phyloP scores from a whole-genome alignment of 1,140 invertebrate genomes.

The Zaprionus gabonicus region DNA sequence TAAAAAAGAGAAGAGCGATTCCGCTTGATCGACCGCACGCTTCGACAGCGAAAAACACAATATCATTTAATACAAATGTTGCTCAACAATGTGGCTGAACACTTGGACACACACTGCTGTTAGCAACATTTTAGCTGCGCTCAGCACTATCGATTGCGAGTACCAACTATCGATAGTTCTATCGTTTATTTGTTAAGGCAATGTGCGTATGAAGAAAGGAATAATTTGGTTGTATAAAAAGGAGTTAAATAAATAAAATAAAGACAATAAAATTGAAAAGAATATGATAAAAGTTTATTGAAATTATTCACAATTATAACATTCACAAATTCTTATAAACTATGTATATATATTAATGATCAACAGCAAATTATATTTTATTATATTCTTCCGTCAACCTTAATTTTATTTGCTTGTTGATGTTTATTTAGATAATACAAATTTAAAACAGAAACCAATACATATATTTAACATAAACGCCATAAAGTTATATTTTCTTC shows the following conservation, averaged over 20 bases:
- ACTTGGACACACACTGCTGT: not conserved
- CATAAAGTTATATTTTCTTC: slow-evolving; percentile 21
- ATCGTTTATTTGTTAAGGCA: not conserved
- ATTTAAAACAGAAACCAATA: slow-evolving; percentile 6
- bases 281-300: not conserved
- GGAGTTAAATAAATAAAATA: too few species aligned
- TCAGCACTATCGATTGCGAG: not conserved
- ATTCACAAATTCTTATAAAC: not conserved
- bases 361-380: not conserved
- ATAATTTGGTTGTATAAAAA: not conserved
- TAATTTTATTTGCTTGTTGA: not conserved
- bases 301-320: not conserved
- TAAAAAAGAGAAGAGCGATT: slow-evolving; percentile 12
- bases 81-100: slow-evolving; percentile 26
- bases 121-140: slow-evolving; percentile 19
- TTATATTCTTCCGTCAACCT: not conserved
- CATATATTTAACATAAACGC: not conserved
- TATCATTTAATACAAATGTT: slow-evolving; percentile 35
- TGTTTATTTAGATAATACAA: slow-evolving; percentile 8
- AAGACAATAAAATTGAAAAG: not conserved
- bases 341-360: not conserved
- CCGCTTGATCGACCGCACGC: slow-evolving; percentile 41
- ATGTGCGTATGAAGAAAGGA: not conserved
- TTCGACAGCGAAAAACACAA: slow-evolving; percentile 41
- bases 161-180: not conserved